Conservation (phyloP, 2,888 invertebrate species). For the Phoenoteleia sp. region DNA sequence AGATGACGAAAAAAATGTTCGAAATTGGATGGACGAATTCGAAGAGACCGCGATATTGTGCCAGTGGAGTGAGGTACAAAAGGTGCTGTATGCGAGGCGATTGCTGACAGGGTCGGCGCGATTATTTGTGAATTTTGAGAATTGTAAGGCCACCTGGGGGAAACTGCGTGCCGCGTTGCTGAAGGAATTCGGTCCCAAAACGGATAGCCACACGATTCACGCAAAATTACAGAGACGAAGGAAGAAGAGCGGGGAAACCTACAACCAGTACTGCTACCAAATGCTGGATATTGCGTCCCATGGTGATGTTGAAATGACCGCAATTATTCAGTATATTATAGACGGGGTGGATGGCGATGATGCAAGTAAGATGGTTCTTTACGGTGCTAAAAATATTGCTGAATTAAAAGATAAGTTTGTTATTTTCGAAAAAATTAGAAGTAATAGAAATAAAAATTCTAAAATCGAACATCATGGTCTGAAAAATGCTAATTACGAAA, state of each 20-base stretch:
- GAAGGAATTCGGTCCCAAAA: constrained; percentile 30
- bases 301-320: constrained; percentile 39
- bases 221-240: constrained; percentile 3
- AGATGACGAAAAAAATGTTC: no score
- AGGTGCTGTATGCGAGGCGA: constrained; percentile 40
- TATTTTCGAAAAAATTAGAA: no score
- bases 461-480: no score
- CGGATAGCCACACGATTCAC: constrained; percentile 53
- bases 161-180: constrained; percentile 13
- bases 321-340: no score
- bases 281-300: constrained; percentile 56
- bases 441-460: not conserved
- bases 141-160: constrained; percentile 45
- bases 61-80: constrained; percentile 34
- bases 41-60: no score
- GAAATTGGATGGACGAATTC: no score
- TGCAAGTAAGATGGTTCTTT: constrained; percentile 39
- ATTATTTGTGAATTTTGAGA: constrained; percentile 20
- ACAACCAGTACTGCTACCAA: constrained; percentile 52
- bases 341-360: constrained; percentile 54
- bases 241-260: no score
- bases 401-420: constrained; percentile 54
- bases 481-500: not conserved
- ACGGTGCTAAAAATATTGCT: constrained; percentile 36
- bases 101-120: constrained; percentile 30